phyloP scores from a whole-genome alignment of 1,140 invertebrate species.

The Whitmania pigra region DNA sequence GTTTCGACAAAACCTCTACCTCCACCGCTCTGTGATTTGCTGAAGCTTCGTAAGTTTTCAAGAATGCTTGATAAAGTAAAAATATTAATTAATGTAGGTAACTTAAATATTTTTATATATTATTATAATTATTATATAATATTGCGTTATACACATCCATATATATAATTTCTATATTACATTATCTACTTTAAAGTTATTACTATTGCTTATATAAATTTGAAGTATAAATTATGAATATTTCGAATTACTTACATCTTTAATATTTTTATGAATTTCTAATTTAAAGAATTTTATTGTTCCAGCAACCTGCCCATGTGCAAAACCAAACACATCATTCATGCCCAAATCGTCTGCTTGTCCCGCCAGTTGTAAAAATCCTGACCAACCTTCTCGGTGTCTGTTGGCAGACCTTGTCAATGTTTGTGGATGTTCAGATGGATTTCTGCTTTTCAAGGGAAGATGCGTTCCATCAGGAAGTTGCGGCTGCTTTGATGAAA shows the following conservation, averaged over 20 bases:
- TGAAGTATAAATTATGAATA: too few species aligned
- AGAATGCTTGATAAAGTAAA: too few species aligned
- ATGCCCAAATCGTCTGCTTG: not conserved
- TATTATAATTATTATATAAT: too few species aligned
- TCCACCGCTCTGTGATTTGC: too few species aligned
- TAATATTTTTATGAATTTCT: not conserved
- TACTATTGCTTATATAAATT: too few species aligned
- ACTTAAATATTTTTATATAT: not conserved
- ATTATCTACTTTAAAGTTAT: too few species aligned
- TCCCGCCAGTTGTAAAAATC: not conserved
- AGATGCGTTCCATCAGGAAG: not conserved
- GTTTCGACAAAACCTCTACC: too few species aligned
- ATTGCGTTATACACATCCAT: too few species aligned
- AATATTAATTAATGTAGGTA: too few species aligned
- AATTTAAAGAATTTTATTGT: slow-evolving; percentile 8
- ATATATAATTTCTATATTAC: too few species aligned
- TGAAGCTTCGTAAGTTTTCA: too few species aligned
- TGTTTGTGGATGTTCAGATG: not conserved
- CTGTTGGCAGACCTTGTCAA: not conserved
- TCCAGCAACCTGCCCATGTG: not conserved
- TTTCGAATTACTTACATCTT: not conserved
- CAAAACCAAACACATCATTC: not conserved
- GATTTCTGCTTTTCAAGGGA: not conserved
- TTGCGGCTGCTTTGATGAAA: slow-evolving; percentile 1
- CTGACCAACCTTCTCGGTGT: not conserved